These are phyloP conservation scores for Andrena haemorrhoa DNA, from an alignment of 2,888 invertebrate genomes.

Conservation along the genomic window DNA sequence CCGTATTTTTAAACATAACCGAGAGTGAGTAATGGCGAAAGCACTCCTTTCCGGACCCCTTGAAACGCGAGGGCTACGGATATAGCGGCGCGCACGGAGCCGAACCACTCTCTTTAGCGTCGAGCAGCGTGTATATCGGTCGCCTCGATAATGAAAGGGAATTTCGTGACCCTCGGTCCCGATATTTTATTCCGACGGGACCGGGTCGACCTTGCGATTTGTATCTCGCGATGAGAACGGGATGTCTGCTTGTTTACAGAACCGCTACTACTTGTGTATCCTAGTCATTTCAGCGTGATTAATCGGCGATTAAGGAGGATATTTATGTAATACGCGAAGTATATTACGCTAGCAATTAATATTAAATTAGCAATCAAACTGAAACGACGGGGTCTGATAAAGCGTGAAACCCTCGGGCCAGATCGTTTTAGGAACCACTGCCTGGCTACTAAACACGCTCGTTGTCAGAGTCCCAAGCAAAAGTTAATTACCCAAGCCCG, in stretches of 20 bases:
- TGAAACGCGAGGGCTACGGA: conserved; percentile 49
- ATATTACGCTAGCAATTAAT: too few relatives aligned
- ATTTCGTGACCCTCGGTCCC: conserved; percentile 16
- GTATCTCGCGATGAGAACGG: background rate
- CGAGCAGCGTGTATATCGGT: conserved; percentile 47
- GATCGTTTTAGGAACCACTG: too few relatives aligned
- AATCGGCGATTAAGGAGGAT: too few relatives aligned
- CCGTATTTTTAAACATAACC: conserved; percentile 76
- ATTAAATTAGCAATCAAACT: too few relatives aligned
- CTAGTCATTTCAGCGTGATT: background rate
- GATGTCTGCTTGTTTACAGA: background rate
- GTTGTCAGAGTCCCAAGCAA: background rate
- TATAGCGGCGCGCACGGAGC: conserved; percentile 53
- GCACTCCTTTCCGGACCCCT: conserved; percentile 59
- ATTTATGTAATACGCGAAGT: too few relatives aligned
- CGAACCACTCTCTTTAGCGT: conserved; percentile 45
- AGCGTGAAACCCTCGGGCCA: too few relatives aligned
- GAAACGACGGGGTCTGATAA: too few relatives aligned
- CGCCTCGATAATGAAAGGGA: conserved; percentile 27
- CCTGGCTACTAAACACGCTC: background rate
- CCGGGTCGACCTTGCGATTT: background rate
- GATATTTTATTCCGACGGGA: background rate
- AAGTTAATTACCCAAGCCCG: background rate
- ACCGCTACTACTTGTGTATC: background rate
- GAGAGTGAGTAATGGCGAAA: conserved; percentile 75